Percentiles rank a stretch among this genome's conserved stretches.
These are phyloP conservation scores for Sardina pilchardus DNA, from an alignment of 2,113 vertebrate species.

Conservation along the genomic window DNA sequence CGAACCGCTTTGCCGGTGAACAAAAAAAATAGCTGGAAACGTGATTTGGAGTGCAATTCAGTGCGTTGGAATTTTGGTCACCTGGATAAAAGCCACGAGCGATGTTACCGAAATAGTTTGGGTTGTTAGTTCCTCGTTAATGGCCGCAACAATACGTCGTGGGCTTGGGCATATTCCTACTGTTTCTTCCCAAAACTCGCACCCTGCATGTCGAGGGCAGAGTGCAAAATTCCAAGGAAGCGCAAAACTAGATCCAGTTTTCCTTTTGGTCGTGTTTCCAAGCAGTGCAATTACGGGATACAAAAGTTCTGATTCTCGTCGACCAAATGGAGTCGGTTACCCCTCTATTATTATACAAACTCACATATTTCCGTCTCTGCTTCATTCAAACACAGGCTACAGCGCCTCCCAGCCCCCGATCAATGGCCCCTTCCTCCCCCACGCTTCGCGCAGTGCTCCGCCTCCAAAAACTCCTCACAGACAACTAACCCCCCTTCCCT, in stretches of 20 bases:
- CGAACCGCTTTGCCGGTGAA: conserved; percentile 22
- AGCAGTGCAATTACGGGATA: not conserved
- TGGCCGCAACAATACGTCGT: conserved; percentile 13
- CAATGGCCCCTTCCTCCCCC: conserved; percentile 29
- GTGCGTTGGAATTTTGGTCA: not conserved
- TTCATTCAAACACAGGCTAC: conserved; percentile 46
- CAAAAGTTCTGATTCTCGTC: conserved; percentile 6
- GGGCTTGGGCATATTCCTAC: not conserved
- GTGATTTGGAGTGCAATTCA: conserved; percentile 7
- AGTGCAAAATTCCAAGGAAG: not conserved
- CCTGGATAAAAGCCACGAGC: not conserved
- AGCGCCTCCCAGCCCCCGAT: conserved; percentile 35
- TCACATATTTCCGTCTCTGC: conserved; percentile 49
- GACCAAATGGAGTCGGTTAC: conserved; percentile 15
- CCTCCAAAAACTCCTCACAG: conserved; percentile 12
- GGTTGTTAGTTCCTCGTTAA: not conserved
- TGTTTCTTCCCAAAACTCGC: conserved; percentile 11
- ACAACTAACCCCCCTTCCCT: not conserved
- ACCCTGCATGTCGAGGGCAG: not conserved
- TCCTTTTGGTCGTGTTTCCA: not conserved
- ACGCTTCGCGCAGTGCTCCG: conserved; percentile 19
- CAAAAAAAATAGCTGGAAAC: not conserved
- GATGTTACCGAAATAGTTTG: not conserved
- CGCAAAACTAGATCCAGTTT: not conserved
- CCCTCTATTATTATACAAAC: conserved; percentile 24